Conservation (phyloP, 2,113 vertebrate genomes). For the Bungarus multicinctus region DNA sequence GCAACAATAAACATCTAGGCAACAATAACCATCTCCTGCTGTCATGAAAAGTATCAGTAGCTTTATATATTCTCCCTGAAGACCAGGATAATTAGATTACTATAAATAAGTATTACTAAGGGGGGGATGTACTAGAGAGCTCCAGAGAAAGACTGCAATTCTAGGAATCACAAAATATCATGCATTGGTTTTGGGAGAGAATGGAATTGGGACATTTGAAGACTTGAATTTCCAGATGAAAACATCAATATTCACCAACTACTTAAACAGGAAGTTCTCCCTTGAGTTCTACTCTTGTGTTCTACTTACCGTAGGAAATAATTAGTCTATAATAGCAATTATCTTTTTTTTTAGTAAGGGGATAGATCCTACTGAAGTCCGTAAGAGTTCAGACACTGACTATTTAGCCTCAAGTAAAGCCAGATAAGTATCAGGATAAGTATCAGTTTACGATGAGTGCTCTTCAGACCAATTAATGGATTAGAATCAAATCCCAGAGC, state of each 20-base stretch:
- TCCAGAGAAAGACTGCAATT: not conserved
- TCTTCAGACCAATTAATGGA: not conserved
- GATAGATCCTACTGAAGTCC: not conserved
- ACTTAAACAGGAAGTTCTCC: not conserved
- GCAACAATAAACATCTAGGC: not conserved
- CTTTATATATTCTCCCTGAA: not conserved
- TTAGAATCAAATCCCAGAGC: not conserved
- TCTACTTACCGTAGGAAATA: not conserved
- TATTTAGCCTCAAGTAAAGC: not conserved
- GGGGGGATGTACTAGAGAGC: not conserved
- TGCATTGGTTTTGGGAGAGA: not conserved
- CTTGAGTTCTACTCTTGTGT: not conserved
- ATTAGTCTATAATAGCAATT: not conserved
- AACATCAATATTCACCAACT: not conserved
- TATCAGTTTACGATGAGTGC: not conserved
- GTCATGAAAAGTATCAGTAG: not conserved
- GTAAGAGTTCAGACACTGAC: not conserved
- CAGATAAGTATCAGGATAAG: not conserved
- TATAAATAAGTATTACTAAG: not conserved
- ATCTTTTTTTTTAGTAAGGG: not conserved
- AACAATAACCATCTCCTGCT: not conserved
- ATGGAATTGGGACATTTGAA: not conserved
- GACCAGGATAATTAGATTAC: not conserved
- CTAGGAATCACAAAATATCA: not conserved
- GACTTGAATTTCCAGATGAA: not conserved